Evolutionary conservation across 2,797 vertebrate species (phyloP), one percentile per base, ranked within the genome.

Genomic region (Cottoperca gobio): DNA sequence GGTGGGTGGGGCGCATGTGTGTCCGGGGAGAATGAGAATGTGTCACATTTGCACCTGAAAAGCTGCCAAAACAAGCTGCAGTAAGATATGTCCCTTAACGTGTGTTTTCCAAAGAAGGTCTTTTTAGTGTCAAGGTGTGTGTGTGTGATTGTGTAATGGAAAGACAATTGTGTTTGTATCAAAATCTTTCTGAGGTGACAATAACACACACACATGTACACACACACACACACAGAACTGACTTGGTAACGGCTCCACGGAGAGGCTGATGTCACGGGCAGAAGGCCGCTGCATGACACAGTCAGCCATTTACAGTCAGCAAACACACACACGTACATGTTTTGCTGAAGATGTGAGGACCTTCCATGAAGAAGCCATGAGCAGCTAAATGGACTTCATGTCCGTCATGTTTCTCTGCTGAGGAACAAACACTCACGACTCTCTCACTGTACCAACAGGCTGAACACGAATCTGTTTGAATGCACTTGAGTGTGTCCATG

Each of bases 391-490:
- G 21, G 21, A 55, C 24, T 24, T 50, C 1, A 21, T 37, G 50
- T 65, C 19, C 7, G 0, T 12, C 35, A 3, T 17, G 24, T 69
- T 46, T 65, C 28, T 64, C 42, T 73, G 42, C 33, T 65, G 11
- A 64, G 39, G 21, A 61, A 42, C 45, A 49, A 49, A 77, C 24
- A 33, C 33, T 40, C 50, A 6, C 45, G 26, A 3, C 53, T 17
- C n/a, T 62, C 46, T 65, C 48, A 39, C 6, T 46, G 42, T 2
- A 68, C 57, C 73, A 74, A 81, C 79, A 83, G 85, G 78, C 75
- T 39, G 59, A 52, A 54, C 59, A 19, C 16, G 35, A 62, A 52
- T 72, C 26, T n/a, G 70, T 50, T 33, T 64, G 37, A 69, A 43
- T 58, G 17, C 55, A 50, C 48, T 46, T 40, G n/a, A 73, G 39